These are phyloP conservation scores for Stomatorhinus walkeri DNA, from an alignment of 2,797 vertebrate genomes.

Conservation along the genomic window DNA sequence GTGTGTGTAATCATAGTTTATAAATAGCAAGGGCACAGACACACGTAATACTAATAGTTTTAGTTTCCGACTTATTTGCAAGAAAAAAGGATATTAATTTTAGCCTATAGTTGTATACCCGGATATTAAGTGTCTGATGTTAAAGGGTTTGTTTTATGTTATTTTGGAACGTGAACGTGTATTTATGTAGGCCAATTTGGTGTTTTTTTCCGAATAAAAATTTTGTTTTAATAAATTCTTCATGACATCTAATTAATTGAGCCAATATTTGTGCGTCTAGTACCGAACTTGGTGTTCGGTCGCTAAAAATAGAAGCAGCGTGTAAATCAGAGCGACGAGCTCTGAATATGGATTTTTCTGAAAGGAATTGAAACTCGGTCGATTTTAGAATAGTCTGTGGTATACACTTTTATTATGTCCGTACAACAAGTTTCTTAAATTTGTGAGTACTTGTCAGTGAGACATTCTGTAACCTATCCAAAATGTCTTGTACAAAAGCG, in stretches of 20 bases:
- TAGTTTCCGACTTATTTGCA: not conserved
- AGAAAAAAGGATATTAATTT: not conserved
- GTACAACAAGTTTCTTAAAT: not conserved
- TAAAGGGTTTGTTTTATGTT: not conserved
- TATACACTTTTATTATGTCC: not conserved
- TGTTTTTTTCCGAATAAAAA: not conserved
- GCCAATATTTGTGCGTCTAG: not conserved
- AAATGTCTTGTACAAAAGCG: constrained; percentile 2
- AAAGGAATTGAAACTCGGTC: not conserved
- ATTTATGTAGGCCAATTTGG: not conserved
- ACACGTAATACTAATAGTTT: not conserved
- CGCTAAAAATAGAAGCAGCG: not conserved
- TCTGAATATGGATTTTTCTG: not conserved
- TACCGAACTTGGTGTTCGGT: not conserved
- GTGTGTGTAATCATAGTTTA: not conserved
- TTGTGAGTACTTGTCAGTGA: not conserved
- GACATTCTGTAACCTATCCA: not conserved
- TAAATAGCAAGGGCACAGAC: not conserved
- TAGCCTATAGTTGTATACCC: not conserved
- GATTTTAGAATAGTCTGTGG: not conserved
- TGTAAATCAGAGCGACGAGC: not conserved
- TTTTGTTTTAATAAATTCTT: not conserved
- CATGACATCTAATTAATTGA: not conserved
- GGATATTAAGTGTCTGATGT: not conserved
- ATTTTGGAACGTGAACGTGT: not conserved